Evolutionary conservation across 2,113 vertebrate species (phyloP).

Genomic region (Heptranchias perlo): DNA sequence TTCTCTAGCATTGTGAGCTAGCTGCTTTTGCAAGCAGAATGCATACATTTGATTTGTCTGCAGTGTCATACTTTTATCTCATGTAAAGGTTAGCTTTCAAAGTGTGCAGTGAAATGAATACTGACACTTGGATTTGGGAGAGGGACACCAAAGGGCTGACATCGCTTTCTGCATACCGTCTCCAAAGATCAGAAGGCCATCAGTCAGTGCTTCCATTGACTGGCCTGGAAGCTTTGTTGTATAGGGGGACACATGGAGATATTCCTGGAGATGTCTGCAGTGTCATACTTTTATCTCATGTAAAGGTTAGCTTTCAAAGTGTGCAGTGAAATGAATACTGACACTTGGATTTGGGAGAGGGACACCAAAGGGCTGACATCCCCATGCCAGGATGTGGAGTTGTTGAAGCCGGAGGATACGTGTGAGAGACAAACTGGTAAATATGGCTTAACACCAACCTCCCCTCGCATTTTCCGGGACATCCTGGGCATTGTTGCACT

Average conservation of each 20-base stretch:
- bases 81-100: neutral
- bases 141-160: neutral
- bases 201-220: neutral
- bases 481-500: neutral
- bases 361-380: neutral
- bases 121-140: too few species aligned
- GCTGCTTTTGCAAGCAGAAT: neutral
- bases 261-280: neutral
- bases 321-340: neutral
- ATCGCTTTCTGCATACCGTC: neutral
- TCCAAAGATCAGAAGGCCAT: neutral
- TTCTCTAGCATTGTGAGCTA: neutral
- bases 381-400: too few species aligned
- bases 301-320: neutral
- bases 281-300: neutral
- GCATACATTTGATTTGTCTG: neutral
- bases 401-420: too few species aligned
- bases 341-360: too few species aligned
- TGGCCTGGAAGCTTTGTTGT: neutral
- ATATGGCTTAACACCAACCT: neutral
- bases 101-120: neutral
- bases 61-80: neutral
- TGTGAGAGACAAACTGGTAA: neutral
- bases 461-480: neutral
- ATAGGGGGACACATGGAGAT: neutral